phyloP scores from a whole-genome alignment of 2,888 invertebrate species.

The Dynastes maya region DNA sequence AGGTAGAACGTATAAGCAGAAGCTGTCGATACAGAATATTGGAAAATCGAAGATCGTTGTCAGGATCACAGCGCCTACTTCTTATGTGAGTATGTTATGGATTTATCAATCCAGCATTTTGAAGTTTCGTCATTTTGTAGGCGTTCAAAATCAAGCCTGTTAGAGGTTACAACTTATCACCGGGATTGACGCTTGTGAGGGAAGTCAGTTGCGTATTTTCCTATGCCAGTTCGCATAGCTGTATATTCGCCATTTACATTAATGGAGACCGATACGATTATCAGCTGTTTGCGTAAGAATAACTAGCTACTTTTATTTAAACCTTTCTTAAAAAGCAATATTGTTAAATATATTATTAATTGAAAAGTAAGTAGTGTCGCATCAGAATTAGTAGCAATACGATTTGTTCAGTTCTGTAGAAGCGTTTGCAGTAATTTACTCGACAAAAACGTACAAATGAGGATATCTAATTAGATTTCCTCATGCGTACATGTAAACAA shows the following conservation, averaged over 20 bases:
- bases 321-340: no score
- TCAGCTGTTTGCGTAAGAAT: constrained; percentile 63
- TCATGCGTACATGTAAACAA: no score
- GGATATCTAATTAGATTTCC: no score
- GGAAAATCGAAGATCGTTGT: constrained; percentile 38
- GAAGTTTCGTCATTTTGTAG: constrained; percentile 20
- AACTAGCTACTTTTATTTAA: no score
- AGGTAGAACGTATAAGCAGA: constrained; percentile 42
- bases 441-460: no score
- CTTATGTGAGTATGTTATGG: constrained; percentile 27
- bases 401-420: no score
- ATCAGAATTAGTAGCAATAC: no score
- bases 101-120: background rate
- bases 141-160: constrained; percentile 21
- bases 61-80: constrained; percentile 45
- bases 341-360: no score
- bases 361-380: no score
- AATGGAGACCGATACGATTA: constrained; percentile 64
- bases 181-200: constrained; percentile 67
- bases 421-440: no score
- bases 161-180: constrained; percentile 59
- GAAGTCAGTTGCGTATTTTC: constrained; percentile 65
- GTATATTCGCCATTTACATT: constrained; percentile 64
- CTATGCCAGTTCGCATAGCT: constrained; percentile 58
- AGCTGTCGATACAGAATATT: constrained; percentile 44